Conservation (phyloP, 2,113 vertebrate species). For the Pungitius pungitius region DNA sequence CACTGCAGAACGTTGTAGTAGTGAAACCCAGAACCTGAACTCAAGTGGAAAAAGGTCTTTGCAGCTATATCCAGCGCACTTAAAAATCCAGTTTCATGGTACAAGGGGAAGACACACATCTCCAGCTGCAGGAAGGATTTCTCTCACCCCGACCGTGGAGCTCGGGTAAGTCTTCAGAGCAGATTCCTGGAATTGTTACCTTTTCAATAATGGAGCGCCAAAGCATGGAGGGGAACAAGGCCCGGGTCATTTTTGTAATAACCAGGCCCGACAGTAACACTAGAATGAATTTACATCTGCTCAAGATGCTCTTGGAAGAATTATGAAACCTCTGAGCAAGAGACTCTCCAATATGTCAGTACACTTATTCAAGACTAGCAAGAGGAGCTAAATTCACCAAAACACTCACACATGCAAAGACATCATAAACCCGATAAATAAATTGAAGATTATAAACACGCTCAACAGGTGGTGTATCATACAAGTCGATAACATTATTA, state of each 20-base stretch:
- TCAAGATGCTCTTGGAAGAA: slow-evolving; percentile 37
- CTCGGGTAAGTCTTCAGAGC: slow-evolving; percentile 10
- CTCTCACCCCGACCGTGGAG: not conserved
- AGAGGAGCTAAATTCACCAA: slow-evolving; percentile 31
- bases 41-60: slow-evolving; percentile 2
- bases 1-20: not conserved
- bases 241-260: not conserved
- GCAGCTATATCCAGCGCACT: slow-evolving; percentile 1
- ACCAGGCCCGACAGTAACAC: not conserved
- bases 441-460: not conserved
- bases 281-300: slow-evolving; percentile 12
- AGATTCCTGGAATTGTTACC: slow-evolving; percentile 10
- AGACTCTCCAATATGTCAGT: slow-evolving; percentile 12
- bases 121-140: slow-evolving; percentile 2
- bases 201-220: not conserved
- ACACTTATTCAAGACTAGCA: slow-evolving; percentile 30
- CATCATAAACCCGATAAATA: too few species aligned
- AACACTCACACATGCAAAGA: not conserved
- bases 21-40: slow-evolving; percentile 16
- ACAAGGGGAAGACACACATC: slow-evolving; percentile 1
- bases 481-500: slow-evolving; percentile 34
- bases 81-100: not conserved
- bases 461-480: slow-evolving; percentile 48
- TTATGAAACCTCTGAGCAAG: not conserved
- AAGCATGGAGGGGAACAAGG: not conserved